Evolutionary conservation across 2,113 vertebrate genomes (phyloP).

Genomic region (Aplodontia rufa): DNA sequence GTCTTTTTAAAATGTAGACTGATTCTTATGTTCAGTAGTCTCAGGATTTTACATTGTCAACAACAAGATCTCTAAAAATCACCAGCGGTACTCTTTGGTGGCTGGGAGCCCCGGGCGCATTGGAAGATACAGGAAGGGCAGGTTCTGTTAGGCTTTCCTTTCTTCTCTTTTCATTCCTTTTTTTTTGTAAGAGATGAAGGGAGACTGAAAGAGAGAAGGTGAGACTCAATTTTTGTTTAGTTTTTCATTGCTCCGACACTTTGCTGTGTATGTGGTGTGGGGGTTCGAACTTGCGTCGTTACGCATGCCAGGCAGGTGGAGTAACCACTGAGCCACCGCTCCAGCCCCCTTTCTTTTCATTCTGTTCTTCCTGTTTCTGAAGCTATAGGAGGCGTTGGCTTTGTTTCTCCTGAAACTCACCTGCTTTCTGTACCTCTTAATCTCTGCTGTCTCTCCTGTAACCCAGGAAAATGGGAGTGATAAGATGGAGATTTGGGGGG

Average conservation of each 20-base stretch:
- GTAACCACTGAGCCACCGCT: no score
- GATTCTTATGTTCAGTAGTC: background rate
- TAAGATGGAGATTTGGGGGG: background rate
- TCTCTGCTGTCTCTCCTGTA: background rate
- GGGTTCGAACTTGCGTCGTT: no score
- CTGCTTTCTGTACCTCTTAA: background rate
- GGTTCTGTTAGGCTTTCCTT: fast-evolving
- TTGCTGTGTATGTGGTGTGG: no score
- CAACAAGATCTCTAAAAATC: background rate
- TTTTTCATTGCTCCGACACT: no score
- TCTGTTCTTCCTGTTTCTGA: background rate
- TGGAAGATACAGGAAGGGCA: background rate
- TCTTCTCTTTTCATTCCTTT: background rate
- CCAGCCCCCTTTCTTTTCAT: no score
- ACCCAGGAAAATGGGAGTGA: background rate
- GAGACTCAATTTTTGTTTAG: no score
- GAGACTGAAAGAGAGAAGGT: no score
- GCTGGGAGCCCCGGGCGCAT: background rate
- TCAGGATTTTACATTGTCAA: background rate
- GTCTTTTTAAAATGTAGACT: background rate
- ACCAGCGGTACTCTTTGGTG: background rate
- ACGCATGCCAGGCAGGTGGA: no score
- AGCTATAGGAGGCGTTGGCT: background rate
- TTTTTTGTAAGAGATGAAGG: no score
- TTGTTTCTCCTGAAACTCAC: background rate